These are phyloP conservation scores for Eclectus roratus DNA, from an alignment of 2,113 vertebrate species.

Conservation along the genomic window DNA sequence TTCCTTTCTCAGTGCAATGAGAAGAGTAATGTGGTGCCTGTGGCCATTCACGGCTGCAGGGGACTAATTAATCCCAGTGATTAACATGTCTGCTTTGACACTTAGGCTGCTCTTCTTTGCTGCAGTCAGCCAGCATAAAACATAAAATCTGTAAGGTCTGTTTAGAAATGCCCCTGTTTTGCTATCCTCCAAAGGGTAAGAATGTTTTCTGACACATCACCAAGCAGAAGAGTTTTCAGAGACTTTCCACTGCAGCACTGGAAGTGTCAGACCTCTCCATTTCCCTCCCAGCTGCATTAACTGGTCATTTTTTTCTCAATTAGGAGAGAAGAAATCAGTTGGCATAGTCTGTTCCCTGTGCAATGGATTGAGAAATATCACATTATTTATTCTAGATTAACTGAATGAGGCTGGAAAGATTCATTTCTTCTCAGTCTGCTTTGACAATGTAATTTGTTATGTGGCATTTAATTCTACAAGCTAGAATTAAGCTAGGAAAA, in stretches of 20 bases:
- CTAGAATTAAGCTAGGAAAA: not conserved
- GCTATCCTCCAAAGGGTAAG: not conserved
- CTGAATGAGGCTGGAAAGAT: slow-evolving; percentile 11
- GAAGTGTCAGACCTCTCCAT: not conserved
- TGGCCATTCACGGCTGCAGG: not conserved
- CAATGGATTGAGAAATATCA: slow-evolving; percentile 16
- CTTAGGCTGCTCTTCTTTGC: not conserved
- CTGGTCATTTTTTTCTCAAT: slow-evolving; percentile 13
- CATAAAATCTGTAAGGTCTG: not conserved
- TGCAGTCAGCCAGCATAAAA: not conserved
- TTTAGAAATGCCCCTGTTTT: not conserved
- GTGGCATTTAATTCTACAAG: not conserved
- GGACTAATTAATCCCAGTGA: not conserved
- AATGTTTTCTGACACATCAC: not conserved
- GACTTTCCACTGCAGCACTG: not conserved
- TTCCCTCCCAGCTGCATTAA: not conserved
- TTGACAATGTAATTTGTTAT: slow-evolving; percentile 41
- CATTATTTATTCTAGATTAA: slow-evolving; percentile 42
- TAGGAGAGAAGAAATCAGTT: slow-evolving; percentile 25
- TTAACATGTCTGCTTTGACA: slow-evolving; percentile 4
- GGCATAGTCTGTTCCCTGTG: slow-evolving; percentile 32
- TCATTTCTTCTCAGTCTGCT: slow-evolving; percentile 35
- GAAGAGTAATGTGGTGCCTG: not conserved
- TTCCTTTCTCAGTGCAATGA: not conserved
- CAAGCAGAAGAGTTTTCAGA: not conserved